A percentile compares a stretch with the other conserved stretches of the same genome.
phyloP scores from a whole-genome alignment of 2,113 vertebrate species.

The Xiphias gladius region DNA sequence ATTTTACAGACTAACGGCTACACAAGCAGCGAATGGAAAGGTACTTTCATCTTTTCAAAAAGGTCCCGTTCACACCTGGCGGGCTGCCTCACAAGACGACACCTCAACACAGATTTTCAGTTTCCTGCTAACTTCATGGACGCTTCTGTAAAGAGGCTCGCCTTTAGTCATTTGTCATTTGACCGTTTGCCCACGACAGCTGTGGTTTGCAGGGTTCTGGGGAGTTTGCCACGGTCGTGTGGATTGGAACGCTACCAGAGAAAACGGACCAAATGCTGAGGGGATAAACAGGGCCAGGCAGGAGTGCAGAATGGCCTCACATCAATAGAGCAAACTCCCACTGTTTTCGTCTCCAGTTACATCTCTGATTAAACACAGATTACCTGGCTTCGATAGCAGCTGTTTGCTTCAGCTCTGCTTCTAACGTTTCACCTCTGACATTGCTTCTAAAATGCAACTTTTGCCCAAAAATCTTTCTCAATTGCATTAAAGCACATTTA shows the following conservation, averaged over 20 bases:
- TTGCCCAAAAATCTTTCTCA: neutral
- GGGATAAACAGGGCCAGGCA: constrained; percentile 2
- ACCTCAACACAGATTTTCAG: neutral
- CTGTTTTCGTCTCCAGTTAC: constrained; percentile 13
- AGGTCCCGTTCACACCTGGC: neutral
- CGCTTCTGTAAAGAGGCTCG: neutral
- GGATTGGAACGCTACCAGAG: constrained; percentile 24
- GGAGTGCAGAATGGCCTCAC: constrained; percentile 19
- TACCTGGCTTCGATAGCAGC: neutral
- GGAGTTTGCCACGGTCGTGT: neutral
- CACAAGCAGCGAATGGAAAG: constrained; percentile 7
- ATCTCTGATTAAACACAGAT: constrained; percentile 45
- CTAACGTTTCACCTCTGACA: neutral
- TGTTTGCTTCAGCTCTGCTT: neutral
- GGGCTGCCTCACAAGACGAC: neutral
- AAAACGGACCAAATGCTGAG: constrained; percentile 17
- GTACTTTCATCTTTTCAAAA: constrained; percentile 3
- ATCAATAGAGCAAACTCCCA: constrained; percentile 1
- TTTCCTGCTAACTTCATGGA: too few relatives aligned
- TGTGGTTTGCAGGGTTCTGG: constrained; percentile 2
- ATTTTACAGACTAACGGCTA: constrained; percentile 27
- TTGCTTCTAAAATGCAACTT: neutral
- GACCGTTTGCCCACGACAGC: constrained; percentile 29
- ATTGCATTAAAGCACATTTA: neutral
- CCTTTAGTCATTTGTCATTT: neutral